Percentiles rank a stretch among this genome's conserved stretches.
Evolutionary conservation across 2,888 invertebrate genomes (phyloP).

Genomic region (Endomychus coccineus): DNA sequence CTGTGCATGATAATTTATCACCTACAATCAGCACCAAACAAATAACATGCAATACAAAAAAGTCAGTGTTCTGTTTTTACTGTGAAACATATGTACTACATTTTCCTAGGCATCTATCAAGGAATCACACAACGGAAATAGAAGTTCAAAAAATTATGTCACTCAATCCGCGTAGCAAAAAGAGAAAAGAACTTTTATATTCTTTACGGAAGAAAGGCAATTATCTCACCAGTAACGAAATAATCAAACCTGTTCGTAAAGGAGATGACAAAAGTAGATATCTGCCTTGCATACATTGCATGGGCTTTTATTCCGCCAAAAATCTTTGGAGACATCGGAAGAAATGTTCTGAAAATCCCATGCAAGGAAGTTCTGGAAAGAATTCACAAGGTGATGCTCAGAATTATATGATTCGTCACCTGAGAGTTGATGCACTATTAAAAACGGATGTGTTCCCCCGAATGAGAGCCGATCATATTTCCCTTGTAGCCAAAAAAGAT

Average conservation of each 20-base stretch:
- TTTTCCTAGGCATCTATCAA: slow-evolving; percentile 9
- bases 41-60: too few relatives aligned
- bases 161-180: slow-evolving; percentile 2
- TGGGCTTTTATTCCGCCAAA: slow-evolving; percentile 8
- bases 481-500: slow-evolving; percentile 15
- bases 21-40: too few relatives aligned
- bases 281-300: slow-evolving; percentile 3
- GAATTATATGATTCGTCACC: slow-evolving; percentile 8
- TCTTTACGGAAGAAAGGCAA: slow-evolving; percentile 11
- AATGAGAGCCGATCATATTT: slow-evolving; percentile 18
- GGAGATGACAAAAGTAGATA: neutral
- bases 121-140: slow-evolving; percentile 10
- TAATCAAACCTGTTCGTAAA: neutral
- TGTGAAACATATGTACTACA: slow-evolving; percentile 8
- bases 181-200: slow-evolving; percentile 12
- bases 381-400: slow-evolving; percentile 9
- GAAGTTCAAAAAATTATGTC: slow-evolving; percentile 9
- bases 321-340: slow-evolving; percentile 10
- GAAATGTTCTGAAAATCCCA: slow-evolving; percentile 8
- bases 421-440: slow-evolving; percentile 4
- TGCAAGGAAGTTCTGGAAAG: neutral
- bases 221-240: slow-evolving; percentile 4
- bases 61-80: slow-evolving; percentile 6
- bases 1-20: too few relatives aligned
- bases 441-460: slow-evolving; percentile 14